These are phyloP conservation scores for Trachymyrmex cornetzi DNA, from an alignment of 1,140 invertebrate genomes.

Conservation along the genomic window DNA sequence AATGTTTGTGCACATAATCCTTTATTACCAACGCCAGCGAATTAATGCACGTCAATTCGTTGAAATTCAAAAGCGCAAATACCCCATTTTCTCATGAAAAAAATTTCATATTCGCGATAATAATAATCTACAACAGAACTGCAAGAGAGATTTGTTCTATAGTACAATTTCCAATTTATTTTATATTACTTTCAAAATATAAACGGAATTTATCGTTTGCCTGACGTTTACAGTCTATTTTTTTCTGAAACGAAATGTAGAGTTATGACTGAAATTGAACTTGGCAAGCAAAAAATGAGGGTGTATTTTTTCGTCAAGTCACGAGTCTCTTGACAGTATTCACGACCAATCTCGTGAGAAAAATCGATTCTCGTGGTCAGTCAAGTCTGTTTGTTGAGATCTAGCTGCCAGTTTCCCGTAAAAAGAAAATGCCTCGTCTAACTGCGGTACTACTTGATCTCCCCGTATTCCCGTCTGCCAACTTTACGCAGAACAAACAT, in stretches of 20 bases:
- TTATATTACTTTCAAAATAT: not conserved
- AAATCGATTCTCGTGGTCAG: conserved; percentile 26
- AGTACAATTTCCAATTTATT: conserved; percentile 13
- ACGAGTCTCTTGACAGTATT: not conserved
- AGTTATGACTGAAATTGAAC: not conserved
- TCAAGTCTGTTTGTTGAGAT: not conserved
- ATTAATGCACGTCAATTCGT: not conserved
- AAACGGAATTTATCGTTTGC: not conserved
- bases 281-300: not conserved
- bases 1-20: not conserved
- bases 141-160: not conserved
- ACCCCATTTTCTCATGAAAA: not conserved
- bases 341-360: not conserved
- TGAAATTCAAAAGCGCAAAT: not conserved
- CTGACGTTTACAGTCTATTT: not conserved
- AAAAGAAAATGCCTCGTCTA: not conserved
- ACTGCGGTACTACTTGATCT: not conserved
- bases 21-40: not conserved
- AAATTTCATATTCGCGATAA: not conserved
- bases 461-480: not conserved
- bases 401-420: not conserved
- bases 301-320: not conserved
- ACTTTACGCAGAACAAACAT: not conserved
- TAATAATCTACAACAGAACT: not conserved
- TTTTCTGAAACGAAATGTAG: not conserved